Evolutionary conservation across 2,888 invertebrate genomes (phyloP).

Genomic region (Drosophila multiciliata): DNA sequence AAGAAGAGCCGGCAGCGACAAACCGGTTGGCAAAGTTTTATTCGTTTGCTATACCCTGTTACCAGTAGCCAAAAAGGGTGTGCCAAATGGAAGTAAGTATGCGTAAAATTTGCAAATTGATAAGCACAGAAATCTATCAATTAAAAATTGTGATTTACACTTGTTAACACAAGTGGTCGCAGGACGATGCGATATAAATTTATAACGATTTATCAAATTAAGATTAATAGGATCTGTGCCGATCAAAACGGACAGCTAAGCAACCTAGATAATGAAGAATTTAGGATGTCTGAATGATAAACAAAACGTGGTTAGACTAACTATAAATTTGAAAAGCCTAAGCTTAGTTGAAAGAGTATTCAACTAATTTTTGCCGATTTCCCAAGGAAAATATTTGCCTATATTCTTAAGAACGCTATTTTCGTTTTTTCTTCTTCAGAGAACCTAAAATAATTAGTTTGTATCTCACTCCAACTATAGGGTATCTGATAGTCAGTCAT

Average conservation of each 20-base stretch:
- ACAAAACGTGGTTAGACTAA: not conserved
- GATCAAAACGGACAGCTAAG: not conserved
- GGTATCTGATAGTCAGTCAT: conserved; percentile 9
- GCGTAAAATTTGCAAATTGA: not conserved
- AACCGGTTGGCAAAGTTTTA: conserved; percentile 54
- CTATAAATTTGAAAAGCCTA: not conserved
- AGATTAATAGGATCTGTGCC: not conserved
- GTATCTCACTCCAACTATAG: not conserved
- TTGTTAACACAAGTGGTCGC: not conserved
- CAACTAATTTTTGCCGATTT: not conserved
- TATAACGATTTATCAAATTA: not conserved
- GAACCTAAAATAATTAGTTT: not conserved
- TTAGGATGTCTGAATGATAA: not conserved
- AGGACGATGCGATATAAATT: not conserved
- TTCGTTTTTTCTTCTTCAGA: not conserved
- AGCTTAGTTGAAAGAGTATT: not conserved
- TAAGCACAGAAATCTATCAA: not conserved
- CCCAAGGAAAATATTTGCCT: no score
- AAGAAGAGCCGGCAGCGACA: conserved; percentile 43
- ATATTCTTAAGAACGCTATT: not conserved
- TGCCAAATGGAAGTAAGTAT: not conserved
- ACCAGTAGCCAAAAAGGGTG: not conserved
- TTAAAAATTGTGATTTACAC: not conserved
- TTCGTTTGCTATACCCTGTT: conserved; percentile 41
- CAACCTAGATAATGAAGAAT: not conserved